phyloP scores from a whole-genome alignment of 2,888 invertebrate genomes.

The Melinopterus prodromus region DNA sequence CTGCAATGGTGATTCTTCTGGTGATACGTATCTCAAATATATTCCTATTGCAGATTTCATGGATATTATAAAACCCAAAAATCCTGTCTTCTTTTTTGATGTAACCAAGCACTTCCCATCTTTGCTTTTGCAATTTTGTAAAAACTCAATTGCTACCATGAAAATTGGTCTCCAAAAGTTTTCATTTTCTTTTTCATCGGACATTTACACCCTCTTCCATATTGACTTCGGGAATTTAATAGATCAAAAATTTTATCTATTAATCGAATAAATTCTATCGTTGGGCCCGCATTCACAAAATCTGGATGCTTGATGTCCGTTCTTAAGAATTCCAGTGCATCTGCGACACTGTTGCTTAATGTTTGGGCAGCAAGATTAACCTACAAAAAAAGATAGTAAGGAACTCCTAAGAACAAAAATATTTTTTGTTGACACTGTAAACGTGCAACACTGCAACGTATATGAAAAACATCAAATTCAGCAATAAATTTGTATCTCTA shows the following conservation, averaged over 20 bases:
- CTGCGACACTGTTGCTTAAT: constrained; percentile 9
- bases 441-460: no score
- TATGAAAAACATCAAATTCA: no score
- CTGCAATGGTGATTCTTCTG: background rate
- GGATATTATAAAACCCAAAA: background rate
- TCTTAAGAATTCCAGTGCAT: no score
- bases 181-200: no score
- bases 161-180: no score
- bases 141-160: no score
- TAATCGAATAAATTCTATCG: background rate
- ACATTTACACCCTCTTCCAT: background rate
- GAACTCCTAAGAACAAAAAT: no score
- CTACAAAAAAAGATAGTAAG: no score
- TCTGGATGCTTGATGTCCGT: background rate
- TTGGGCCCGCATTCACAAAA: background rate
- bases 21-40: background rate
- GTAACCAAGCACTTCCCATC: background rate
- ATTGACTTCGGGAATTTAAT: background rate
- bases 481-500: no score
- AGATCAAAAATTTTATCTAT: constrained; percentile 8
- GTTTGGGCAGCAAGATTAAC: constrained; percentile 16
- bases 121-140: no score
- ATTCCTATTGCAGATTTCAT: background rate
- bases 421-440: no score
- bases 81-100: background rate